Evolutionary conservation across 2,113 vertebrate species (phyloP), one percentile per base, ranked within the genome.

Genomic region (Copsychus sechellarum): DNA sequence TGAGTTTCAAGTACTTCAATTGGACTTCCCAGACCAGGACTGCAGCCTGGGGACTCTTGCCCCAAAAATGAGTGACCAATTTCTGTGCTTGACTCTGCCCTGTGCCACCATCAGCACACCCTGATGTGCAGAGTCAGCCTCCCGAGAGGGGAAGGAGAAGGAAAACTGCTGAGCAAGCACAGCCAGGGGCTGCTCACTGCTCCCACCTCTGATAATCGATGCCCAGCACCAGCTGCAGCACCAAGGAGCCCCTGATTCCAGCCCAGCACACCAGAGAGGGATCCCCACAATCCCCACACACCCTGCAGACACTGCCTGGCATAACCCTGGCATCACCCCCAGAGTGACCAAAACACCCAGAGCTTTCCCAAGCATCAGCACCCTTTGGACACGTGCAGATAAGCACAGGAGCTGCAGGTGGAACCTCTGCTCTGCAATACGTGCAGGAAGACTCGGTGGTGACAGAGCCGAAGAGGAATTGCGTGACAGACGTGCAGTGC

Each of bases 391-490:
- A 48, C 17, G 25, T 11, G 19, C 38, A 66, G 92, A 79, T 18
- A 84, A 89, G 61, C 8, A 14, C 34, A 62, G 60, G 43, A 66
- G 58, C 76, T 70, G 54, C 58, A 77, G 43, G 58, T 50, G 73
- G 61, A 10, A 56, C 24, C 47, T 74, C 38, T 43, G 5, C 8
- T 47, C 36, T 62, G 53, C 20, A 54, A 2, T 3, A 22, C 0
- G 1, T 20, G 29, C 89, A 60, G 50, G 28, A 51, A 28, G 26
- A 51, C 50, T 51, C 50, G 16, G 16, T 17, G 0, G 33, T 0
- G 6, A 33, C 0, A 0, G 1, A 72, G 50, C 15, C 13, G 1
- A 8, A 22, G 53, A 71, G 43, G 65, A 83, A 42, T 0, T 5
- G 1, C 36, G 64, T 14, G 51, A 58, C 54, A n/a, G 23, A 12